These are phyloP conservation scores for Ennomos fuscantarius DNA, from an alignment of 2,888 invertebrate genomes.

Conservation along the genomic window DNA sequence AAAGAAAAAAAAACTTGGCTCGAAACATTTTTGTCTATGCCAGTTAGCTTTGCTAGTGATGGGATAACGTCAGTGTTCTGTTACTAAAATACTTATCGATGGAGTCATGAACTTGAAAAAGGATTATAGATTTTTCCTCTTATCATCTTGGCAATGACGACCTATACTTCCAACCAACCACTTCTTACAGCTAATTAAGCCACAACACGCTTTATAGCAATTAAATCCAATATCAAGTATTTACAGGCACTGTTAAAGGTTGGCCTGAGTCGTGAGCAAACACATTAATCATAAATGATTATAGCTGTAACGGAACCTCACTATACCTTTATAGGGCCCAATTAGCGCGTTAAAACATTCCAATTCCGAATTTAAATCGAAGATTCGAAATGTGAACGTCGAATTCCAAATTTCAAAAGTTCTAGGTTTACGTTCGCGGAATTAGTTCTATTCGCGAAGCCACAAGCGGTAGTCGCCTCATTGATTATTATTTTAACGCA, in stretches of 20 bases:
- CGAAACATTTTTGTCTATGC: too few species aligned
- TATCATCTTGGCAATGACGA: neutral
- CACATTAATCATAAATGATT: slow-evolving; percentile 72
- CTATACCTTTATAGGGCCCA: slow-evolving; percentile 44
- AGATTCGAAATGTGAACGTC: slow-evolving; percentile 38
- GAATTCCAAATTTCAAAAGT: slow-evolving; percentile 40
- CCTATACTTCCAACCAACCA: slow-evolving; percentile 11
- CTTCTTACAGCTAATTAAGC: slow-evolving; percentile 43
- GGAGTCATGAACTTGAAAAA: too few species aligned
- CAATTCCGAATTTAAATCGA: slow-evolving; percentile 39
- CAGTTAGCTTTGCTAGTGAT: too few species aligned
- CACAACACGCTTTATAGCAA: slow-evolving; percentile 59
- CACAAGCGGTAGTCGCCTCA: slow-evolving; percentile 77
- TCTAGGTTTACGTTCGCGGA: slow-evolving; percentile 47
- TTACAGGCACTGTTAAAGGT: slow-evolving; percentile 57
- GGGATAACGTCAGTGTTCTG: neutral
- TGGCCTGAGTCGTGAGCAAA: slow-evolving; percentile 62
- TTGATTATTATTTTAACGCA: slow-evolving; percentile 85
- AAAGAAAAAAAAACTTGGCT: too few species aligned
- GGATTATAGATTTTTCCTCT: neutral
- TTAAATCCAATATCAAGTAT: slow-evolving; percentile 62
- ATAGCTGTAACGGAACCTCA: slow-evolving; percentile 55
- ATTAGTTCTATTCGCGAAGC: slow-evolving; percentile 71
- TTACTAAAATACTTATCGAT: too few species aligned
- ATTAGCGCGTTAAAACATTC: slow-evolving; percentile 53